phyloP scores from a whole-genome alignment of 2,797 vertebrate species.

The Hydrophis major region DNA sequence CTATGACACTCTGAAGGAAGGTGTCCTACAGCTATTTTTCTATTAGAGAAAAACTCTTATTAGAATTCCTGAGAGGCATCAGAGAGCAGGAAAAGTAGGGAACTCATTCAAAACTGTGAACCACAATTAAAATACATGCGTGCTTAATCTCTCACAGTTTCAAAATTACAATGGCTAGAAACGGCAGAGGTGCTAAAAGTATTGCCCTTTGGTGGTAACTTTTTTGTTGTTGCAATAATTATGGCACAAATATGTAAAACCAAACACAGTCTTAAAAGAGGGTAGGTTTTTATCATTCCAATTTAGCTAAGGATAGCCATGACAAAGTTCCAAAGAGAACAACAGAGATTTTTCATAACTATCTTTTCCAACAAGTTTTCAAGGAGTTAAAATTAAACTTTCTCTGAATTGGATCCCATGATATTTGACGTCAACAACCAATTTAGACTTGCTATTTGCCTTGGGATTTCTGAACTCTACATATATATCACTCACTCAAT shows the following conservation, averaged over 20 bases:
- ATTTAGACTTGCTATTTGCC: neutral
- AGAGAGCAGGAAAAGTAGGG: neutral
- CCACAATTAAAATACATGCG: neutral
- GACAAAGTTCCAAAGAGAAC: neutral
- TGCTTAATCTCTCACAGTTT: neutral
- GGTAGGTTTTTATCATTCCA: neutral
- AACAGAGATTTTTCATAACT: neutral
- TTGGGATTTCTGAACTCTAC: neutral
- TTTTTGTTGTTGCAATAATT: neutral
- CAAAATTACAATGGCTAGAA: neutral
- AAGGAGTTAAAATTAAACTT: neutral
- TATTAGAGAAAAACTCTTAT: constrained; percentile 18
- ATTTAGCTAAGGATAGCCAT: neutral
- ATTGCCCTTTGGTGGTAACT: neutral
- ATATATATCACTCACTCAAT: neutral
- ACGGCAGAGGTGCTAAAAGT: neutral
- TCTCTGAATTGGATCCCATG: neutral
- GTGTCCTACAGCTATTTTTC: constrained; percentile 11
- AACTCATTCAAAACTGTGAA: neutral
- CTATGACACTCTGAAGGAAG: constrained; percentile 27
- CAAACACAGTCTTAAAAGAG: neutral
- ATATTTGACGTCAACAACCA: neutral
- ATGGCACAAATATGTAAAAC: neutral
- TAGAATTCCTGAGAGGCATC: neutral
- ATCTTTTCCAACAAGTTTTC: neutral